Evolutionary conservation across 2,888 invertebrate genomes (phyloP), one percentile per base, ranked within the genome.

Genomic region (Thymelicus sylvestris): DNA sequence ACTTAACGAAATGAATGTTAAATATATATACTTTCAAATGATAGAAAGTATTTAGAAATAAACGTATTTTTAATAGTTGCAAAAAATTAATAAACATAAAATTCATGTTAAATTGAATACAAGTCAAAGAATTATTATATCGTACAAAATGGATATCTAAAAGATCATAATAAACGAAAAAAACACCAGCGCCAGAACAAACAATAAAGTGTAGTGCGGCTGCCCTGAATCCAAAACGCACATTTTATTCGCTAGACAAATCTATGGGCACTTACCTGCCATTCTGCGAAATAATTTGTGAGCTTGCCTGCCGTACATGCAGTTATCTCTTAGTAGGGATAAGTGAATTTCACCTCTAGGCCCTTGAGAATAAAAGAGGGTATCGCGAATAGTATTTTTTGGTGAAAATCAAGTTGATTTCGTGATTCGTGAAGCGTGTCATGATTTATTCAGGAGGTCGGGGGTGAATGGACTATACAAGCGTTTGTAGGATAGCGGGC

Each of bases 371-470:
- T 66, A 66, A 19, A 24, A 41, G 61, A 13, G 60, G 15, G 41
- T 52, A 52, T 67, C 41, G 50, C n/a, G 39, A 50, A 39, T 39
- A 38, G 48, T 38, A 48, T 69, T 66, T 60, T 67, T 65, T 70
- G 52, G 60, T 41, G 60, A 65, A 65, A 65, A 70, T 70, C 70
- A 60, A 70, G 70, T 70, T 70, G 70, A 44, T 60, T 60, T 50
- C 65, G 70, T 70, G 70, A 70, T 70, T 60, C 65, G 52, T 13
- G 65, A 15, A 70, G 70, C 70, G 70, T 61, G 70, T 52, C 70
- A 70, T 70, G 70, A 70, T 70, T 70, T 70, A 70, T 70, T 70
- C 70, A 70, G 60, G 52, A 70, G 70, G 70, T 65, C 70, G 70
- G 60, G 70, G 70, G 70, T 70, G 70, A 70, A 70, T 60, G 70